Evolutionary conservation across 2,797 vertebrate genomes (phyloP).

Genomic region (Phoxinus dragarum): DNA sequence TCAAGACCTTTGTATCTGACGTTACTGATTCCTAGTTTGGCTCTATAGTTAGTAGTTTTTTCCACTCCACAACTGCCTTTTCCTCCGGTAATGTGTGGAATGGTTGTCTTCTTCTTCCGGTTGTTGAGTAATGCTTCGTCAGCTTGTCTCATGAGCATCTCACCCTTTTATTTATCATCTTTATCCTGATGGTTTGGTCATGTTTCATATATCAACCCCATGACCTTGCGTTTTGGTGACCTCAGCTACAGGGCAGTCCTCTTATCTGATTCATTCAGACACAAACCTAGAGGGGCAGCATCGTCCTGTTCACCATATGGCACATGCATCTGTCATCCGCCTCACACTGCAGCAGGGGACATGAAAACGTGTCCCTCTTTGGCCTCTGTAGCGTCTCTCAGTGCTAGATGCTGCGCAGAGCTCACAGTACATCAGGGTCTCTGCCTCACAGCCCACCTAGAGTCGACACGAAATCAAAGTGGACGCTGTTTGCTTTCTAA

Average conservation of each 20-base stretch:
- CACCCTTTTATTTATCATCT: background rate
- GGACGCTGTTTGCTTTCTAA: background rate
- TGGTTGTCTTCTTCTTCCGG: background rate
- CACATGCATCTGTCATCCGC: constrained; percentile 58
- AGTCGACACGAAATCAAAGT: constrained; percentile 17
- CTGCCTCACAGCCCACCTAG: constrained; percentile 9
- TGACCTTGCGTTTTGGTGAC: constrained; percentile 12
- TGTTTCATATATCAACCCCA: constrained; percentile 31
- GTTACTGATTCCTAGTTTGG: background rate
- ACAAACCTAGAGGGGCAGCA: constrained; percentile 46
- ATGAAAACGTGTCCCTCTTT: constrained; percentile 37
- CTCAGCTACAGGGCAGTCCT: constrained; percentile 34
- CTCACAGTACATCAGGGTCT: constrained; percentile 6
- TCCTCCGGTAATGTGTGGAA: background rate
- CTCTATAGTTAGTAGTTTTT: background rate
- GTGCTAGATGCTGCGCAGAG: constrained; percentile 25
- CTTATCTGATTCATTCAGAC: constrained; percentile 54
- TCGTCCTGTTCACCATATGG: constrained; percentile 59
- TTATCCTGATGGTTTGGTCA: constrained; percentile 15
- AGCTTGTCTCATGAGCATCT: background rate
- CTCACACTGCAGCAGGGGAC: constrained; percentile 43
- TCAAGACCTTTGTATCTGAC: background rate
- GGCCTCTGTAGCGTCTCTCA: constrained; percentile 47
- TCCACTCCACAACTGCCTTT: background rate
- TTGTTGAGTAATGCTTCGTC: background rate